Evolutionary conservation across 2,888 invertebrate species (phyloP), one percentile per base, ranked within the genome.

Genomic region (Luperina nickerlii): DNA sequence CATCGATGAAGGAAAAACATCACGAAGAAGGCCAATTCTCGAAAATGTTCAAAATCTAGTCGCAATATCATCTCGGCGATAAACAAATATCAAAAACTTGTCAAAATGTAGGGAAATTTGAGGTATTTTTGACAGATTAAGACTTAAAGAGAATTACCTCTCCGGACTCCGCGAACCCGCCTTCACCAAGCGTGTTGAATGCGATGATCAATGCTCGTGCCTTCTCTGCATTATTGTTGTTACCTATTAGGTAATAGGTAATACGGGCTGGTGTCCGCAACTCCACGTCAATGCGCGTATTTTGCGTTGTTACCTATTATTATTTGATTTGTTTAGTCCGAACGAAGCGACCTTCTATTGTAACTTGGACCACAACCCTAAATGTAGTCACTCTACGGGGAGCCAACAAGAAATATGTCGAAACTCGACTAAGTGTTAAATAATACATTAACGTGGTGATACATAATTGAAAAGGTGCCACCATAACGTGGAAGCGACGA

Each of bases 381-480:
- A 90, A 81, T 90, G 90, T 91, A 90, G 88, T 84, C 87, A 89
- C 95, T 89, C 95, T 85, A 91, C 95, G 92, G 95, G 95, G 95
- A 92, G 95, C 91, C 95, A 84, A 91, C 91, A 93, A 93, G 94
- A 94, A 93, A 94, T 93, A 94, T 94, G 94, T 94, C 93, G 94
- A 94, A 94, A 94, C 93, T 91, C 92, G 92, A 92, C 92, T 92
- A 92, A 91, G 95, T 95, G 96, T 95, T 96, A 95, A 95, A 96
- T 96, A 96, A 96, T 96, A 96, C 96, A 96, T 96, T 92, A 94
- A 94, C 90, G 91, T 90, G 91, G 94, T 92, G 93, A 95, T 96
- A 94, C 95, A 95, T 96, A 95, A 95, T 95, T 95, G 93, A 96
- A 94, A 86, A 94, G 94, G 85, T 90, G 87, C 88, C 84, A 86